Evolutionary conservation across 2,113 vertebrate species (phyloP).

Genomic region (Passer montanus): DNA sequence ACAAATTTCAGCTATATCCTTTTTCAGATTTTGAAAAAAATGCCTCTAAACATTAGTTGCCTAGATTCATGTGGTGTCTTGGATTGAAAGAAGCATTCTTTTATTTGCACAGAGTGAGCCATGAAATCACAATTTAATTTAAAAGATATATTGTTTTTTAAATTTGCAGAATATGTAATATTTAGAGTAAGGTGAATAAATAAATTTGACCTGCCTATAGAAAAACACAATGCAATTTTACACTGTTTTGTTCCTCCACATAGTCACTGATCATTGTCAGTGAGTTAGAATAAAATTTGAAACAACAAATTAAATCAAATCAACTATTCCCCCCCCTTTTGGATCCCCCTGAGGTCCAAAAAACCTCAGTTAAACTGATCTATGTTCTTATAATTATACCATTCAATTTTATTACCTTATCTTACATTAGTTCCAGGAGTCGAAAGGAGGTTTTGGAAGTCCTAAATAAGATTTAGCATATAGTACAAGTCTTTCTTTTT

Average conservation of each 20-base stretch:
- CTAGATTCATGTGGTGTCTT: not conserved
- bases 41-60: not conserved
- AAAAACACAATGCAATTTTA: not conserved
- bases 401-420: not conserved
- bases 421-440: not conserved
- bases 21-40: not conserved
- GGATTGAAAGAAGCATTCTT: not conserved
- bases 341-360: not conserved
- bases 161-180: not conserved
- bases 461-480: not conserved
- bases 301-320: not conserved
- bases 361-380: not conserved
- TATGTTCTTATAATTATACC: not conserved
- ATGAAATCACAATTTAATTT: not conserved
- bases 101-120: not conserved
- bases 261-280: not conserved
- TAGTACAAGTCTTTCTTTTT: not conserved
- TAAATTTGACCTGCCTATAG: not conserved
- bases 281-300: not conserved
- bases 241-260: not conserved
- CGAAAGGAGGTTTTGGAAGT: not conserved
- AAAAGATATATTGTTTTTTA: not conserved
- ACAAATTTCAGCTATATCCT: rapidly evolving
- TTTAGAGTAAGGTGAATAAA: not conserved
- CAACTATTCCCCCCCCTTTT: not conserved